Percentiles rank a stretch among this genome's conserved stretches.
Conservation (phyloP, 2,888 invertebrate species). For the Calliopum simillimum region DNA sequence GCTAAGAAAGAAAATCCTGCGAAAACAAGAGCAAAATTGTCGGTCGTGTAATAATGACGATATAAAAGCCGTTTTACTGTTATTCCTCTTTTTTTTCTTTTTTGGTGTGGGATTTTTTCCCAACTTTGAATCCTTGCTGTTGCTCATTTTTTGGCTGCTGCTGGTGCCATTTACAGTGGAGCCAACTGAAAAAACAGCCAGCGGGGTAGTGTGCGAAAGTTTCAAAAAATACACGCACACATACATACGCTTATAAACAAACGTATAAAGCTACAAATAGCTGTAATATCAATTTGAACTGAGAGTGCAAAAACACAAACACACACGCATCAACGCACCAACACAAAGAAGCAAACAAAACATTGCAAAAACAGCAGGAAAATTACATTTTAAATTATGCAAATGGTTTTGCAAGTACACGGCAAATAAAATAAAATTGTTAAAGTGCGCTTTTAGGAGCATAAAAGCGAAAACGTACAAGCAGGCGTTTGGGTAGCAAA, state of each 20-base stretch:
- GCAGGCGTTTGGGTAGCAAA: conserved; percentile 21
- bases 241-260: neutral
- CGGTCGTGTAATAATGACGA: conserved; percentile 28
- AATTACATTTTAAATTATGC: conserved; percentile 57
- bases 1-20: conserved; percentile 11
- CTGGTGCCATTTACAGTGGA: conserved; percentile 26
- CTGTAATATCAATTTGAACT: conserved; percentile 6
- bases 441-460: conserved; percentile 25
- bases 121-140: neutral
- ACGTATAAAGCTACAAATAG: conserved; percentile 10
- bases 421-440: conserved; percentile 19
- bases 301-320: neutral
- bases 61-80: conserved; percentile 21
- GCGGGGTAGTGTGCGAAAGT: neutral
- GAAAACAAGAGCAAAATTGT: conserved; percentile 20
- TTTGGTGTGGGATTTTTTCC: neutral
- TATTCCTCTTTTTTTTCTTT: neutral
- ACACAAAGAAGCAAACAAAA: conserved; percentile 5
- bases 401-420: conserved; percentile 50
- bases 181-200: conserved; percentile 21
- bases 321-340: neutral
- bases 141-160: conserved; percentile 1
- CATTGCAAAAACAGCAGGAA: conserved; percentile 49
- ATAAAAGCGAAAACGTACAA: neutral
- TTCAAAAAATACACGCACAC: neutral